Conservation (phyloP, 2,113 vertebrate genomes). For the Grammomys surdaster region DNA sequence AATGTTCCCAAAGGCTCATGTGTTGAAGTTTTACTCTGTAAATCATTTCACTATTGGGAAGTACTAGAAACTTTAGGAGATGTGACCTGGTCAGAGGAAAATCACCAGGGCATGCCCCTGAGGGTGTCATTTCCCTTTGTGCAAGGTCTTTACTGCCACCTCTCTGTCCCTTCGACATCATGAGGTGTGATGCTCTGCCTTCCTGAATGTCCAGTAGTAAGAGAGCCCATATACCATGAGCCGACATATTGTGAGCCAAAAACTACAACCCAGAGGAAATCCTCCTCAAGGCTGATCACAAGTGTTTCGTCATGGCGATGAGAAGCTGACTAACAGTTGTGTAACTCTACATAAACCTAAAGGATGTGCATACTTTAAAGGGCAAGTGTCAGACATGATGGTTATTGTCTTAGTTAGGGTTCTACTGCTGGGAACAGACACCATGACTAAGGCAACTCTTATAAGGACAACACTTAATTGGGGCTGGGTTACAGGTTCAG, state of each 20-base stretch:
- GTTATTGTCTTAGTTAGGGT: no score
- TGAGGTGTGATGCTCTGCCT: neutral
- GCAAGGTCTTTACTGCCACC: neutral
- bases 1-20: neutral
- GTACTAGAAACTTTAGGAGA: neutral
- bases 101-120: neutral
- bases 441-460: no score
- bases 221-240: neutral
- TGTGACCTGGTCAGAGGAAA: neutral
- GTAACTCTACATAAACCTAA: neutral
- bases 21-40: neutral
- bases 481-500: no score
- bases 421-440: no score
- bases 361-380: neutral
- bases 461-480: no score
- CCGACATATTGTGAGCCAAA: neutral
- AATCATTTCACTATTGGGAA: neutral
- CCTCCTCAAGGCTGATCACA: neutral
- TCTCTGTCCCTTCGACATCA: no score
- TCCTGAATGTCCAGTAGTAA: neutral
- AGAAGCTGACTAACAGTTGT: neutral
- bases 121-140: neutral
- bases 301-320: neutral
- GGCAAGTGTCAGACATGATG: neutral
- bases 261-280: neutral